A percentile compares a stretch with the other conserved stretches of the same genome.
These are phyloP conservation scores for Synanceia verrucosa DNA, from an alignment of 2,797 vertebrate species.

Conservation along the genomic window DNA sequence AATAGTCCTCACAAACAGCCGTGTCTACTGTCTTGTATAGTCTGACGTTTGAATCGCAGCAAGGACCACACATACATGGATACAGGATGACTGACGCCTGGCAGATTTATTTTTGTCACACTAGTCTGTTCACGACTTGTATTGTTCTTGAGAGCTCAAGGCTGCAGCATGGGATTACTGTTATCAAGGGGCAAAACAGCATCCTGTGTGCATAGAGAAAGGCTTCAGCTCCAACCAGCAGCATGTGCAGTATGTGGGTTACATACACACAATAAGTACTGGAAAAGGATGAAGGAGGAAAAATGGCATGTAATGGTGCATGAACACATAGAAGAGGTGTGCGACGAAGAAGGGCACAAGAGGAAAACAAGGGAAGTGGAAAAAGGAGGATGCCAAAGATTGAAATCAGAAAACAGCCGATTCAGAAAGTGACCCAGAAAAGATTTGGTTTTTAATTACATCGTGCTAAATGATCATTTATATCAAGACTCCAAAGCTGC, in stretches of 20 bases:
- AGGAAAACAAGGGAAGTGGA: not conserved
- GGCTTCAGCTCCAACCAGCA: not conserved
- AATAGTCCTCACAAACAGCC: conserved; percentile 12
- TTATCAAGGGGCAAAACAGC: conserved; percentile 34
- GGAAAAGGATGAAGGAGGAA: not conserved
- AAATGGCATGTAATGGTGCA: not conserved
- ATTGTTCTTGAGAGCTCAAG: conserved; percentile 36
- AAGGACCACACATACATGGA: not conserved
- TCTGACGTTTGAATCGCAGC: conserved; percentile 20
- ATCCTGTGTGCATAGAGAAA: conserved; percentile 8
- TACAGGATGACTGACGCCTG: conserved; percentile 18
- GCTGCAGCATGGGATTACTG: conserved; percentile 31
- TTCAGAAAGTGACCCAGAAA: not conserved
- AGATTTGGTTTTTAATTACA: not conserved
- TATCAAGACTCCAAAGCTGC: not conserved
- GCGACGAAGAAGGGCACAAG: not conserved
- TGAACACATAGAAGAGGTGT: not conserved
- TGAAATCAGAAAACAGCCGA: not conserved
- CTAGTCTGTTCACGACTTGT: conserved; percentile 1
- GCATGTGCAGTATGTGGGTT: not conserved
- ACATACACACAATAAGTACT: not conserved
- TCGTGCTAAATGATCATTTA: not conserved
- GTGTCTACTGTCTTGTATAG: not conserved
- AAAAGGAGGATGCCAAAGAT: not conserved
- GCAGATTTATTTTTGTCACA: not conserved